Percentiles rank a stretch among this genome's conserved stretches.
Conservation (phyloP, 2,888 invertebrate species). For the Cephus spinipes region DNA sequence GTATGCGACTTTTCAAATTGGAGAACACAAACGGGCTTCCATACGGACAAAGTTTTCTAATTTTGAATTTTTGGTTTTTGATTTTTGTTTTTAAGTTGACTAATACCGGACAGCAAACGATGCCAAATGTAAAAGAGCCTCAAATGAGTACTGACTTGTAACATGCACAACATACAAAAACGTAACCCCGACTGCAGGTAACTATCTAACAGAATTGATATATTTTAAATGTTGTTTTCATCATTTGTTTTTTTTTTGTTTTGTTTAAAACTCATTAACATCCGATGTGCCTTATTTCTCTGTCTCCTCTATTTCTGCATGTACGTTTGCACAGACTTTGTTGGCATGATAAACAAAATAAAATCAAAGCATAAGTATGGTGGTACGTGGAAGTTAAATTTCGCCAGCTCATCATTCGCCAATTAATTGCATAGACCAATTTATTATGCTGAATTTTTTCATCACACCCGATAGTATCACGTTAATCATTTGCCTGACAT, state of each 20-base stretch:
- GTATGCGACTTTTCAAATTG: slow-evolving; percentile 16
- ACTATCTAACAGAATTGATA: slow-evolving; percentile 59
- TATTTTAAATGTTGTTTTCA: slow-evolving; percentile 36
- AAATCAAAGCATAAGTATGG: slow-evolving; percentile 16
- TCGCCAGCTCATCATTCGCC: not conserved
- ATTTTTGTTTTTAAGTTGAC: slow-evolving; percentile 65
- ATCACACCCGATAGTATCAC: not conserved
- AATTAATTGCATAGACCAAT: not conserved
- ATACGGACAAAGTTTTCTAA: slow-evolving; percentile 20
- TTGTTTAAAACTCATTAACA: slow-evolving; percentile 24
- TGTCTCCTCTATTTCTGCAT: slow-evolving; percentile 44
- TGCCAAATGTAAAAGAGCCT: slow-evolving; percentile 64
- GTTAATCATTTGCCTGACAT: not conserved
- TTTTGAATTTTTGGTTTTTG: slow-evolving; percentile 56
- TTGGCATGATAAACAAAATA: slow-evolving; percentile 30
- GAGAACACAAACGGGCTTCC: not conserved
- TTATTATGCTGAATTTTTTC: not conserved
- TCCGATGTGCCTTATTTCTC: slow-evolving; percentile 30
- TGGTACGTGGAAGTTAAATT: slow-evolving; percentile 16
- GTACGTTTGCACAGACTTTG: slow-evolving; percentile 47
- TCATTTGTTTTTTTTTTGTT: slow-evolving; percentile 27
- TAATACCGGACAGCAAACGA: slow-evolving; percentile 64
- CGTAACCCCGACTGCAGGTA: slow-evolving; percentile 64
- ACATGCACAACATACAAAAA: slow-evolving; percentile 64
- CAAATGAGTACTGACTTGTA: slow-evolving; percentile 66